phyloP scores from a whole-genome alignment of 2,797 vertebrate genomes.

The Scomberomorus guttatus region DNA sequence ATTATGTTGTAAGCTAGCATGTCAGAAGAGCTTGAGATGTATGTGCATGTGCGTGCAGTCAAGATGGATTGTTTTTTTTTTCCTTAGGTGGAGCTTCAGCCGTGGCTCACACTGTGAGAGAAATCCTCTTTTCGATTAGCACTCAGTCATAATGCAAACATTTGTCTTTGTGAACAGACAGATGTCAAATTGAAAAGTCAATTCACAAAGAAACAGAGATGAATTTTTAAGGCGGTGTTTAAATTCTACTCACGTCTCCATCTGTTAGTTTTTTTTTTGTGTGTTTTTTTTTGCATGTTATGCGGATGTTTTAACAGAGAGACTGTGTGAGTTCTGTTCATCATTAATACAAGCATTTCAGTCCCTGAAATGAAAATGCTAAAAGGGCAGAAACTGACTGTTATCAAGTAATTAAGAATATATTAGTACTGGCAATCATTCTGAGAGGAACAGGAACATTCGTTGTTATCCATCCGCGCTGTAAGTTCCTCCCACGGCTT shows the following conservation, averaged over 20 bases:
- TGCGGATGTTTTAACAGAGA: conserved; percentile 37
- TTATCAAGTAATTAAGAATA: conserved; percentile 42
- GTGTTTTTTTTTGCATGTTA: not conserved
- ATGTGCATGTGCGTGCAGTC: not conserved
- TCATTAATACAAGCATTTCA: conserved; percentile 16
- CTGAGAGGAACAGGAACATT: conserved; percentile 15
- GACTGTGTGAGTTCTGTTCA: conserved; percentile 16
- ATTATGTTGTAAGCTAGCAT: conserved; percentile 54
- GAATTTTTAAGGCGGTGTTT: conserved; percentile 2
- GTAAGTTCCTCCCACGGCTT: conserved; percentile 14
- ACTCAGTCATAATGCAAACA: conserved; percentile 12
- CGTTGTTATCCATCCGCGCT: conserved; percentile 19
- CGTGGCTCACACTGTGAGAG: not conserved
- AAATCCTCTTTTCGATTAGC: conserved; percentile 21
- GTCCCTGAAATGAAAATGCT: conserved; percentile 32
- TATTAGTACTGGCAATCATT: conserved; percentile 29
- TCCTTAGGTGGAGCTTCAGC: conserved; percentile 7
- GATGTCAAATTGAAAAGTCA: conserved; percentile 36
- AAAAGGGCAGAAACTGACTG: conserved; percentile 5
- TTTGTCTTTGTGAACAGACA: conserved; percentile 42
- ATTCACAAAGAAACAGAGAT: conserved; percentile 19
- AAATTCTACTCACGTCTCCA: not conserved
- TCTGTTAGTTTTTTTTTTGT: not conserved
- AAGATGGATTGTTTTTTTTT: conserved; percentile 26
- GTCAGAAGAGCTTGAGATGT: conserved; percentile 35